Evolutionary conservation across 1,140 invertebrate genomes (phyloP), one percentile per base, ranked within the genome.

Genomic region (Lucilia cuprina): DNA sequence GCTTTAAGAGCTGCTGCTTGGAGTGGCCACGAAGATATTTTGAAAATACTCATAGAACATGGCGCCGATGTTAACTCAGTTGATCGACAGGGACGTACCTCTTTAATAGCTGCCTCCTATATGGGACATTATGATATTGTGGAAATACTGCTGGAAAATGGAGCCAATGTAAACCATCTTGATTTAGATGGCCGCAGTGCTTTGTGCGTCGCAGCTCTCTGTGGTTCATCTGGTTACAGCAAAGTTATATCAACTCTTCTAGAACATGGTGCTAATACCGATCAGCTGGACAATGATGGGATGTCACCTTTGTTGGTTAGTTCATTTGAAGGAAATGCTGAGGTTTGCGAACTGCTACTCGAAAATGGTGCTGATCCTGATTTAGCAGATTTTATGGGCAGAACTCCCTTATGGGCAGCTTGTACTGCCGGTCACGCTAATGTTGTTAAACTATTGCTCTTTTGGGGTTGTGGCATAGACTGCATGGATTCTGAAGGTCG

Each of bases 91-190:
- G 96, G 96, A 25, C 93, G 97, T 85, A 98, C 97, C 2, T 96
- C 97, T 0, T 92, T 98, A n/a, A 96, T 98, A 86, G 97, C 96
- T 0, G 96, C 96, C 35, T 96, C 96, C 0, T 97, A 97, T 88
- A 96, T 96, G 97, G 97, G 94, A 47, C 97, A 99, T 92, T 96
- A 97, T 74, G 97, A 98, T 86, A 98, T 98, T 84, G 97, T 98
- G 1, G 93, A 95, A 84, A 94, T 96, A 87, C 92, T 99, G 9
- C 92, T 99, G 9, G 95, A 97, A 86, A 95, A 95, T 84, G 96
- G 96, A 2, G 97, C 97, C 0, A 93, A 96, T 88, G 96, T 98
- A 21, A 95, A 98, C 91, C 95, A 97, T 87, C 94, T 96, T 0
- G 97, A 99, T 90, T 95, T 96, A 83, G 97, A 99, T 91, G 97